These are phyloP conservation scores for Drosophila nasuta DNA, from an alignment of 1,140 invertebrate genomes.

Conservation along the genomic window DNA sequence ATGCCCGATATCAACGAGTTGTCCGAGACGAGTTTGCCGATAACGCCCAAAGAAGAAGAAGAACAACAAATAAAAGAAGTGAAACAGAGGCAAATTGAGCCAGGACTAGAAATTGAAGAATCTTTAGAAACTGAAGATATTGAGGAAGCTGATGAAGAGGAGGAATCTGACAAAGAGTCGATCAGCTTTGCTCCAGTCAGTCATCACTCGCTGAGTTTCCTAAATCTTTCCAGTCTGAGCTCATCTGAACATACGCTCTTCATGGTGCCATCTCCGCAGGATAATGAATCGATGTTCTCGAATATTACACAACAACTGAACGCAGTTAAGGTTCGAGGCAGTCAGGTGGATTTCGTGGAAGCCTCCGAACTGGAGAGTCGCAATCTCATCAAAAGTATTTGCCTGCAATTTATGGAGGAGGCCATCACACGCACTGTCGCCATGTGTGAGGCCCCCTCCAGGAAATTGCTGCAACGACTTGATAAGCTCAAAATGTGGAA, in stretches of 20 bases:
- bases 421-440: constrained; percentile 5
- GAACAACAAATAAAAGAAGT: background rate
- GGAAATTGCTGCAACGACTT: background rate
- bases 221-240: too few species aligned
- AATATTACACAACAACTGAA: background rate
- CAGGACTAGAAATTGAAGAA: too few species aligned
- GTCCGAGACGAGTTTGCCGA: background rate
- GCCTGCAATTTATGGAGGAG: background rate
- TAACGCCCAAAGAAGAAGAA: background rate
- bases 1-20: constrained; percentile 34
- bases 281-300: too few species aligned
- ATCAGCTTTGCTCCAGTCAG: too few species aligned
- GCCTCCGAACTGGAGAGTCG: too few species aligned
- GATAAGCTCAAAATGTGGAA: constrained; percentile 34
- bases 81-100: background rate
- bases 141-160: too few species aligned
- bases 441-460: background rate
- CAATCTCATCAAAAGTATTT: background rate
- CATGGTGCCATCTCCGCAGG: too few species aligned
- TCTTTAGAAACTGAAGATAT: too few species aligned
- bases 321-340: background rate
- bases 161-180: too few species aligned
- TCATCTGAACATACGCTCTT: too few species aligned
- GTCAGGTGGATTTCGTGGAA: background rate
- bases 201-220: too few species aligned